Percentiles rank a stretch among this genome's conserved stretches.
Conservation (phyloP, 2,797 vertebrate species). For the Gallirallus australis region DNA sequence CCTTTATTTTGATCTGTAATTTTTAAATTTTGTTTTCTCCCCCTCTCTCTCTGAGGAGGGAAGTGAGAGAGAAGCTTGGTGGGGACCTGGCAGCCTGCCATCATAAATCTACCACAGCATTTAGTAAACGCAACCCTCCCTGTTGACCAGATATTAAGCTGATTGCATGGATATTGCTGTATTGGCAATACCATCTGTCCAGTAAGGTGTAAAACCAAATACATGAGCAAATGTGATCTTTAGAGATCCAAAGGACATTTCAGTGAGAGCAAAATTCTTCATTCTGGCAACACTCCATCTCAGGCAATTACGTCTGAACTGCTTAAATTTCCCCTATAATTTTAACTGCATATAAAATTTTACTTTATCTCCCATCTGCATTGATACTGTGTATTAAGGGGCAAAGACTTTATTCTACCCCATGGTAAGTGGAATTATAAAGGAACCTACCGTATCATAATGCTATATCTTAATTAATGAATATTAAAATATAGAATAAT, state of each 20-base stretch:
- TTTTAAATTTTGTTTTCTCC: neutral
- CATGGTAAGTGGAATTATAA: neutral
- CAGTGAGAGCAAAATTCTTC: slow-evolving; percentile 4
- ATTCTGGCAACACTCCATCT: slow-evolving; percentile 17
- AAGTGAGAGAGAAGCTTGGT: neutral
- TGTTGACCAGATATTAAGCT: neutral
- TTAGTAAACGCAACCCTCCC: neutral
- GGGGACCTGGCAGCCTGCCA: neutral
- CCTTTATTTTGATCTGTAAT: neutral
- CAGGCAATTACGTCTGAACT: neutral
- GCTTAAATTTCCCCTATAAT: neutral
- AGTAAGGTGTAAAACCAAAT: neutral
- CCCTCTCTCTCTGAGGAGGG: neutral
- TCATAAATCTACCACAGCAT: neutral
- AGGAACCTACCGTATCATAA: neutral
- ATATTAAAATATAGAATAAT: neutral
- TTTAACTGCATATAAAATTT: slow-evolving; percentile 9
- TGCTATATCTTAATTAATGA: neutral
- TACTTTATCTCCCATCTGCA: neutral
- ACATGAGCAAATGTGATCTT: neutral
- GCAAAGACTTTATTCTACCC: neutral
- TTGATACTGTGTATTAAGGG: neutral
- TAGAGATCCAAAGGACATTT: neutral
- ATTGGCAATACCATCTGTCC: neutral
- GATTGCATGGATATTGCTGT: neutral